phyloP scores from a whole-genome alignment of 2,113 vertebrate species.

The Ictalurus punctatus region DNA sequence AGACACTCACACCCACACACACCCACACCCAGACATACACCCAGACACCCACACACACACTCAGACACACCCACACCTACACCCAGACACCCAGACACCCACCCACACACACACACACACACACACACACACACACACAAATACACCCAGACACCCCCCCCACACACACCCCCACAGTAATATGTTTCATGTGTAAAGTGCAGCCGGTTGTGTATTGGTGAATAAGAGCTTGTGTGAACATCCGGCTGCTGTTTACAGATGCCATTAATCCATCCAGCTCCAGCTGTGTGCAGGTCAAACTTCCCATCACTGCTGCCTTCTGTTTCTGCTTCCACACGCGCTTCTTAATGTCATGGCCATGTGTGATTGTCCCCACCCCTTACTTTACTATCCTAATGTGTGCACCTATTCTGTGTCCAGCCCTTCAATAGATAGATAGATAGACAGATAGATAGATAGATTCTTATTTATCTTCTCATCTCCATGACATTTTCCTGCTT shows the following conservation, averaged over 20 bases:
- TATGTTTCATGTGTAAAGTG: slow-evolving; percentile 37
- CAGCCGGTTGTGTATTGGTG: slow-evolving; percentile 11
- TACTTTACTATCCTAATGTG: background rate
- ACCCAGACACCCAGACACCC: slow-evolving; percentile 24
- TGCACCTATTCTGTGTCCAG: background rate
- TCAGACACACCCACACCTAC: slow-evolving; percentile 18
- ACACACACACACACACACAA: slow-evolving; percentile 29
- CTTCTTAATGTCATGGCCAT: background rate
- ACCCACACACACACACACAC: background rate
- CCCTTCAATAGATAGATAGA: too few relatives aligned
- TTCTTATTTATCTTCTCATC: too few relatives aligned
- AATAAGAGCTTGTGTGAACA: slow-evolving; percentile 33
- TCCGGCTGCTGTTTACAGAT: slow-evolving; percentile 58
- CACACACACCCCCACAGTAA: slow-evolving; percentile 35
- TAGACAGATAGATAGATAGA: too few relatives aligned
- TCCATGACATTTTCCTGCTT: too few relatives aligned
- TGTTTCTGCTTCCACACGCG: background rate
- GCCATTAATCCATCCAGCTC: slow-evolving; percentile 50
- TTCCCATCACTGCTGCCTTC: background rate
- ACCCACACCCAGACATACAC: slow-evolving; percentile 10
- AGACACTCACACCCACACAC: slow-evolving; percentile 28
- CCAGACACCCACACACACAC: background rate
- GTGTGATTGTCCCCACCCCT: background rate
- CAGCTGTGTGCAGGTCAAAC: background rate
- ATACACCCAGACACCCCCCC: slow-evolving; percentile 33